A percentile compares a stretch with the other conserved stretches of the same genome.
Conservation (phyloP, 2,888 invertebrate species). For the Galerucella pusilla region DNA sequence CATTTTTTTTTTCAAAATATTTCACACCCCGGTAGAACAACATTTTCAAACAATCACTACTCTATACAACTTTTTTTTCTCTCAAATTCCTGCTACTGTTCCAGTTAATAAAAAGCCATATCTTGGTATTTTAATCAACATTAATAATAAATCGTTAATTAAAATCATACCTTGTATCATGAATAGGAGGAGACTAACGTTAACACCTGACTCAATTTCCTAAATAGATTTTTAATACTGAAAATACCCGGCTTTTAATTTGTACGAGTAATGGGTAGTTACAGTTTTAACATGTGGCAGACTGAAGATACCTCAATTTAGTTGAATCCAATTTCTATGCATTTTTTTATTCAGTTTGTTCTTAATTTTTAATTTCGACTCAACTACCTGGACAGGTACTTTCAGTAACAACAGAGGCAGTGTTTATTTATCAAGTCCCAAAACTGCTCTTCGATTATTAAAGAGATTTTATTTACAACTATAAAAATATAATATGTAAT, state of each 20-base stretch:
- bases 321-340: neutral
- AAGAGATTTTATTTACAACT: no score
- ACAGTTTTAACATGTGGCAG: neutral
- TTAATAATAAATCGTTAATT: slow-evolving; percentile 60
- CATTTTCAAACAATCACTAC: no score
- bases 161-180: slow-evolving; percentile 54
- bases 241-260: slow-evolving; percentile 1
- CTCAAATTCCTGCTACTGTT: slow-evolving; percentile 51
- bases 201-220: slow-evolving; percentile 45
- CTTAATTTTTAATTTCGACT: neutral
- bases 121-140: slow-evolving; percentile 54
- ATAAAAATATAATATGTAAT: no score
- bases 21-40: no score
- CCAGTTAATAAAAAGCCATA: slow-evolving; percentile 49
- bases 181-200: slow-evolving; percentile 45
- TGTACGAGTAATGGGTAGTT: neutral
- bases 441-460: no score
- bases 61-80: no score
- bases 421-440: no score
- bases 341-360: neutral
- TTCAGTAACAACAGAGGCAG: no score
- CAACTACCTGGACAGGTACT: neutral
- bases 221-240: slow-evolving; percentile 19
- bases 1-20: no score
- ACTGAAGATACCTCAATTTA: neutral